These are phyloP conservation scores for Lumbricus terrestris DNA, from an alignment of 2,888 invertebrate genomes.

Conservation along the genomic window DNA sequence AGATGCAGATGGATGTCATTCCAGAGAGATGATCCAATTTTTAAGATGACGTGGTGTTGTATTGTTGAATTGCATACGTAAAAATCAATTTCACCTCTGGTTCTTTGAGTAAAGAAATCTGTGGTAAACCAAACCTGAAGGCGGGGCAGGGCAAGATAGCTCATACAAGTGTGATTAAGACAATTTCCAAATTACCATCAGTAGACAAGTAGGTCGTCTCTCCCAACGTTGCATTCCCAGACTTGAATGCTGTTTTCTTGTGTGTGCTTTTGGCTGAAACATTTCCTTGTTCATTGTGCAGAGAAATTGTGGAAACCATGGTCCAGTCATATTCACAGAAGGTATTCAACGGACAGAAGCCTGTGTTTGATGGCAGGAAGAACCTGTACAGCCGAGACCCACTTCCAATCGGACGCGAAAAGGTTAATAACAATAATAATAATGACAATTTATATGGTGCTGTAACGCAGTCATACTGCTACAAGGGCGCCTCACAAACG, in stretches of 20 bases:
- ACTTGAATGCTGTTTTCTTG: background rate
- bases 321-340: constrained; percentile 88
- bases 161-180: too few relatives aligned
- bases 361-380: constrained; percentile 95
- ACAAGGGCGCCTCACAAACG: too few relatives aligned
- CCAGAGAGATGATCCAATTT: background rate
- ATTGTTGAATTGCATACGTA: background rate
- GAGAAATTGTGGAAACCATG: constrained; percentile 99
- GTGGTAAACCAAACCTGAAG: too few relatives aligned
- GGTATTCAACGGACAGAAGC: constrained; percentile 88
- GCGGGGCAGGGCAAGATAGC: background rate
- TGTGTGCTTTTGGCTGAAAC: too few relatives aligned
- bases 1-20: background rate
- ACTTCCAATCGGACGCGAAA: constrained; percentile 89
- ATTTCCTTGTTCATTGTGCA: constrained; percentile 49
- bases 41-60: background rate
- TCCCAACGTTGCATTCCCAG: background rate
- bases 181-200: too few relatives aligned
- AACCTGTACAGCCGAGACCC: constrained; percentile 98
- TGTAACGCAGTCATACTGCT: too few relatives aligned
- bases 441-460: too few relatives aligned
- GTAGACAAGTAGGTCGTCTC: background rate
- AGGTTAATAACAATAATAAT: too few relatives aligned
- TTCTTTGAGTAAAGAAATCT: too few relatives aligned
- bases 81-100: background rate